Conservation (phyloP, 2,888 invertebrate species). For the Heterodera filipjevi region DNA sequence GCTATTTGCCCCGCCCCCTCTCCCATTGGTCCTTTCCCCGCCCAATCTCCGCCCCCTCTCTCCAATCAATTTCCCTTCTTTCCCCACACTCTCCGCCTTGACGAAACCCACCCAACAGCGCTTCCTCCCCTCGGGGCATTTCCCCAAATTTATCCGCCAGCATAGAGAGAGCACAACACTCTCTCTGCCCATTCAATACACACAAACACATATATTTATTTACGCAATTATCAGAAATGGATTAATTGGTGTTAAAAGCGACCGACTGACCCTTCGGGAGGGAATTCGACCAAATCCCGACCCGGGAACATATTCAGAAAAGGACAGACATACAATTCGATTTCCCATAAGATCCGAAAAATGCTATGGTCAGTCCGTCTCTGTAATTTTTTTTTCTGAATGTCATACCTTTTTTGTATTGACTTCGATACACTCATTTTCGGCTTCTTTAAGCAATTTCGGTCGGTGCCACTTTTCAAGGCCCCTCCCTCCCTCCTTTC, state of each 20-base stretch:
- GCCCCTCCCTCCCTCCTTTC: too few relatives aligned
- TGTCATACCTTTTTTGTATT: too few relatives aligned
- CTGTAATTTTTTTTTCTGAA: too few relatives aligned
- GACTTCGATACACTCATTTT: not conserved
- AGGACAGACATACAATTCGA: too few relatives aligned
- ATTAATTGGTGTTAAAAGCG: too few relatives aligned
- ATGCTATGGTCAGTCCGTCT: too few relatives aligned
- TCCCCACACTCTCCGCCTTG: not conserved
- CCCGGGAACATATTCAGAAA: too few relatives aligned
- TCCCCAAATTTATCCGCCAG: not conserved
- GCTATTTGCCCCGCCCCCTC: not conserved
- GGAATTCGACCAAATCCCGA: too few relatives aligned
- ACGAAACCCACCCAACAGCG: not conserved
- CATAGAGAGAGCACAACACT: not conserved
- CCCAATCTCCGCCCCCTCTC: constrained; percentile 10
- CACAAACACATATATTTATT: too few relatives aligned
- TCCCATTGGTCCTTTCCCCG: not conserved
- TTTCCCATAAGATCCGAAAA: too few relatives aligned
- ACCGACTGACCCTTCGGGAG: too few relatives aligned
- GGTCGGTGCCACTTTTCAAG: not conserved
- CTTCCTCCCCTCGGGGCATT: not conserved
- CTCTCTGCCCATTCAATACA: not conserved
- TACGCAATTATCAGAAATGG: too few relatives aligned
- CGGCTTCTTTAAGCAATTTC: not conserved
- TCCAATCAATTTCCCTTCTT: constrained; percentile 17